Evolutionary conservation across 2,888 invertebrate species (phyloP).

Genomic region (Trypoxylon attenuatum): DNA sequence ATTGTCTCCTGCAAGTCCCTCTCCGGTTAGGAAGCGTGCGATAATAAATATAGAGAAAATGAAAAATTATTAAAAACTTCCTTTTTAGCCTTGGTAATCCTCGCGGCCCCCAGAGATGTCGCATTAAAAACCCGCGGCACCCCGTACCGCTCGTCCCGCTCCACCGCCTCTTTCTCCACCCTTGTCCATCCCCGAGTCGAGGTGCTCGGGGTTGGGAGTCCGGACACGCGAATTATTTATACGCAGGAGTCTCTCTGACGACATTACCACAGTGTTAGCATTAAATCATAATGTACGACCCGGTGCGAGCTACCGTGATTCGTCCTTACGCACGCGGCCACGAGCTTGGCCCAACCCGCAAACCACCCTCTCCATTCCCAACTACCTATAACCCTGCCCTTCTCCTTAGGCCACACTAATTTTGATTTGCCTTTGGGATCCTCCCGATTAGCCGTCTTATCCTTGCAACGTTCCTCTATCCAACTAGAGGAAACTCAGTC

Average conservation of each 20-base stretch:
- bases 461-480: neutral
- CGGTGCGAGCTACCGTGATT: slow-evolving; percentile 70
- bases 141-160: slow-evolving; percentile 31
- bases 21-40: slow-evolving; percentile 72
- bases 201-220: slow-evolving; percentile 71
- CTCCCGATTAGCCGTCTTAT: slow-evolving; percentile 25
- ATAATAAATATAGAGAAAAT: slow-evolving; percentile 75
- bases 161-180: slow-evolving; percentile 46
- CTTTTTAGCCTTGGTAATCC: slow-evolving; percentile 74
- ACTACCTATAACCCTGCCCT: too few relatives aligned
- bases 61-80: slow-evolving; percentile 75
- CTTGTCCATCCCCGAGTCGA: slow-evolving; percentile 50
- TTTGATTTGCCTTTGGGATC: slow-evolving; percentile 10
- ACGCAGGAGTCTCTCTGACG: slow-evolving; percentile 74
- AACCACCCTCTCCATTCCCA: too few relatives aligned
- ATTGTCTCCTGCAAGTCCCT: slow-evolving; percentile 68
- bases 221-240: slow-evolving; percentile 75
- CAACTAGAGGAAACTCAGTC: too few relatives aligned
- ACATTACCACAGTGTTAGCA: slow-evolving; percentile 75
- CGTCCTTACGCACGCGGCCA: slow-evolving; percentile 62
- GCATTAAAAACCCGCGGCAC: slow-evolving; percentile 71
- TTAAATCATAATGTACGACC: slow-evolving; percentile 75
- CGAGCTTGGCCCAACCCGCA: too few relatives aligned
- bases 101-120: slow-evolving; percentile 73
- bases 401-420: neutral